Evolutionary conservation across 2,888 invertebrate species (phyloP).

Genomic region (Tipula confusa): DNA sequence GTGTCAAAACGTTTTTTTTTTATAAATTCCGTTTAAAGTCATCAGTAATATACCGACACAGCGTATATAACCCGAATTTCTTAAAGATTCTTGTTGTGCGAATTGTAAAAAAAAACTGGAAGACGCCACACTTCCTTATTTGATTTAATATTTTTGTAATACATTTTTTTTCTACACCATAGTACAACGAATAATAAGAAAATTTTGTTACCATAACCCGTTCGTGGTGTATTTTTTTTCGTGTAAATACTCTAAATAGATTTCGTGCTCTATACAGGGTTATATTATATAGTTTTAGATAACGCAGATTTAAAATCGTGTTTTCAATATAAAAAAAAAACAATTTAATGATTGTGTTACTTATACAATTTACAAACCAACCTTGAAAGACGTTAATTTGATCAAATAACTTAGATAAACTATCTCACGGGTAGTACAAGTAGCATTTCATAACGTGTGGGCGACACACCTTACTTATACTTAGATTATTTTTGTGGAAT

Average conservation of each 20-base stretch:
- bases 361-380: background rate
- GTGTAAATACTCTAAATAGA: background rate
- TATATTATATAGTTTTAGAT: background rate
- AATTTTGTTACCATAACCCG: background rate
- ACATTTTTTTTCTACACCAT: background rate
- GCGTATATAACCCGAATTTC: background rate
- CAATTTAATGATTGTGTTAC: background rate
- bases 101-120: background rate
- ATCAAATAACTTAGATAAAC: background rate
- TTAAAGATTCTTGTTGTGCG: background rate
- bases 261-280: background rate
- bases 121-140: conserved; percentile 25
- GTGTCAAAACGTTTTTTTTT: background rate
- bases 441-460: background rate
- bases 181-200: background rate
- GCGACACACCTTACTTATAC: background rate
- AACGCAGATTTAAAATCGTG: background rate
- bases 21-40: background rate
- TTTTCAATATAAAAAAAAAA: background rate
- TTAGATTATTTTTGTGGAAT: no score
- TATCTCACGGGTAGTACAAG: conserved; percentile 3
- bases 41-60: background rate
- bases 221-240: background rate
- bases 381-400: background rate
- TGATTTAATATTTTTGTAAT: background rate